Evolutionary conservation across 2,888 invertebrate genomes (phyloP).

Genomic region (Melanotus villosus): DNA sequence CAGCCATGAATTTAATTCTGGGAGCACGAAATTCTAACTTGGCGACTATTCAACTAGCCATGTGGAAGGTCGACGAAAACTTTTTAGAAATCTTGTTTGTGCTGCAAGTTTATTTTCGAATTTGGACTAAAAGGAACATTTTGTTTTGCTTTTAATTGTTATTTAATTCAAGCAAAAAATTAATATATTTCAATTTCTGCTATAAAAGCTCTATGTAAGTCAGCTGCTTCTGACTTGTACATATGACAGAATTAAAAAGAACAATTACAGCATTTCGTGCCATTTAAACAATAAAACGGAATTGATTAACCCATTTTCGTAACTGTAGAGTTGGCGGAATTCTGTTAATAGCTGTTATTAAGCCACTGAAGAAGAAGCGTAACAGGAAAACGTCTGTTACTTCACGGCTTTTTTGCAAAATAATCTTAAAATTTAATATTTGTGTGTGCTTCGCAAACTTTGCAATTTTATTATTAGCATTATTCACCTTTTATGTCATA

Average conservation of each 20-base stretch:
- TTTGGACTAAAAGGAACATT: no score
- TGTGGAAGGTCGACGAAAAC: constrained; percentile 11
- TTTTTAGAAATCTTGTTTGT: neutral
- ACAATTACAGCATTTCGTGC: constrained; percentile 4
- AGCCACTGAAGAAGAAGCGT: constrained; percentile 2
- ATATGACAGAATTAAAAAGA: neutral
- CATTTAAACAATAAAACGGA: constrained; percentile 13
- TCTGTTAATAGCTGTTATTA: constrained; percentile 19
- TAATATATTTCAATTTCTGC: no score
- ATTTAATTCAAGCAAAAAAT: no score
- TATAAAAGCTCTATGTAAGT: no score
- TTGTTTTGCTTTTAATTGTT: no score
- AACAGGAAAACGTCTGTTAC: no score
- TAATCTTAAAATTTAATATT: neutral
- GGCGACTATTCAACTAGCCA: constrained; percentile 17
- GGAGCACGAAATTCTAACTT: neutral
- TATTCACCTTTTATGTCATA: constrained; percentile 4
- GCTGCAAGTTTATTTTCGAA: no score
- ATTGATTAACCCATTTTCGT: constrained; percentile 8
- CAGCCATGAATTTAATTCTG: constrained; percentile 11
- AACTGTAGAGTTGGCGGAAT: neutral
- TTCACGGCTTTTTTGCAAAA: no score
- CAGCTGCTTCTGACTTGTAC: no score
- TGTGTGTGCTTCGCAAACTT: no score
- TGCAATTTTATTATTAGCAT: constrained; percentile 9